Evolutionary conservation across 35 echinoderm and acorn worm genomes (phyloP).

Genomic region (Amphiura filiformis): DNA sequence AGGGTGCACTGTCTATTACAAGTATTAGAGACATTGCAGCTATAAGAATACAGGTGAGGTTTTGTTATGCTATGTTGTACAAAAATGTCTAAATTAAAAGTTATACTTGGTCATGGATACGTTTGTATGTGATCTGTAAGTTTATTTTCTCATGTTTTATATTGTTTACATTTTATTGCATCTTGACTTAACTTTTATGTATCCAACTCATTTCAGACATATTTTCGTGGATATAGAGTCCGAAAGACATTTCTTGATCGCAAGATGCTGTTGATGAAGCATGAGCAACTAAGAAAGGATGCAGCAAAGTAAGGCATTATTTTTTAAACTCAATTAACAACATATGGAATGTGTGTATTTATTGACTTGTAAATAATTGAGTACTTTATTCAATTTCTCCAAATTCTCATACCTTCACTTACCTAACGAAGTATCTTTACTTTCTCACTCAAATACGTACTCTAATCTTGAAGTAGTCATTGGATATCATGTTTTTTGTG

Average conservation of each 20-base stretch:
- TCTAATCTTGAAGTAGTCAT: no score
- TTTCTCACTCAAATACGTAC: no score
- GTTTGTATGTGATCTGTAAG: background rate
- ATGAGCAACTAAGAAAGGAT: constrained; percentile 88
- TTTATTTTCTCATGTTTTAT: background rate
- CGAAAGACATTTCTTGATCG: constrained; percentile 86
- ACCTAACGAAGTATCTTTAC: no score
- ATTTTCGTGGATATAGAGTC: constrained; percentile 77
- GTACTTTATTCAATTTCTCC: background rate
- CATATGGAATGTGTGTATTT: no score
- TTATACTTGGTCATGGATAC: no score
- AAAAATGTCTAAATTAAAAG: no score
- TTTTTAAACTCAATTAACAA: background rate
- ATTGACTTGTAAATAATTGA: no score
- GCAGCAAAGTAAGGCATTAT: constrained; percentile 91
- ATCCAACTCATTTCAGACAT: constrained; percentile 63
- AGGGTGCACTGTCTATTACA: constrained; percentile 85
- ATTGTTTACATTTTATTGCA: background rate
- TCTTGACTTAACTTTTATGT: background rate
- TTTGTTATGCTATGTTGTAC: no score
- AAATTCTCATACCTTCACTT: background rate
- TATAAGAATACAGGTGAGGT: constrained; percentile 74
- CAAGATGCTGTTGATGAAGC: constrained; percentile 86
- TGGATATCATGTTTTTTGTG: no score
- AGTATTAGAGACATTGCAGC: constrained; percentile 88